A percentile compares a stretch with the other conserved stretches of the same genome.
Evolutionary conservation across 2,113 vertebrate species (phyloP).

Genomic region (Rhadina sibilatrix): DNA sequence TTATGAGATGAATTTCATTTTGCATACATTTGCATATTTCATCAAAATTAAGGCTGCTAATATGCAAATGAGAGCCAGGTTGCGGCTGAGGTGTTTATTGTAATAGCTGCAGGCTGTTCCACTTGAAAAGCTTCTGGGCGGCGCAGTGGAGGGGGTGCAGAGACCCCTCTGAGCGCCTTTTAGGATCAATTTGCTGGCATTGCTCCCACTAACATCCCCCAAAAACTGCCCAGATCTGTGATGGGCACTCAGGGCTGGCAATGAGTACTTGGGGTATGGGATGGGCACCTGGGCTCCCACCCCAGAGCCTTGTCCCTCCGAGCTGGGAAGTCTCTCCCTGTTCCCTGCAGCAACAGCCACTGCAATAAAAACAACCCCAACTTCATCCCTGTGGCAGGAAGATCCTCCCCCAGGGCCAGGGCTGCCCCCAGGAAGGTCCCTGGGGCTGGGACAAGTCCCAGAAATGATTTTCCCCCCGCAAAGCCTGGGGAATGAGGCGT

Average conservation of each 20-base stretch:
- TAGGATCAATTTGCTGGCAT: neutral
- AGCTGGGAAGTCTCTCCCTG: neutral
- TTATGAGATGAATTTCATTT: slow-evolving; percentile 98
- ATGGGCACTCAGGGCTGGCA: neutral
- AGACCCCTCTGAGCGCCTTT: neutral
- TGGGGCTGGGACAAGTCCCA: rapidly evolving
- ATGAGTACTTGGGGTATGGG: neutral
- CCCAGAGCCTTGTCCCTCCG: rapidly evolving
- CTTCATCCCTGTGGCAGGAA: rapidly evolving
- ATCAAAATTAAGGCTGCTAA: slow-evolving; percentile 88
- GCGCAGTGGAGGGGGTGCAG: neutral
- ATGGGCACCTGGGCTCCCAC: too few relatives aligned
- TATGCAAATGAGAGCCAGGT: slow-evolving; percentile 93
- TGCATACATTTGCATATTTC: slow-evolving; percentile 99
- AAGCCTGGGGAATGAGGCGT: rapidly evolving
- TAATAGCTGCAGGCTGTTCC: slow-evolving; percentile 91
- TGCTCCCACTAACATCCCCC: neutral
- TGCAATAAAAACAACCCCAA: neutral
- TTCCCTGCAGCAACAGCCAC: neutral
- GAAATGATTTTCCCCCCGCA: rapidly evolving
- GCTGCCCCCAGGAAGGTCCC: too few relatives aligned
- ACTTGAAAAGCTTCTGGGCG: slow-evolving; percentile 79
- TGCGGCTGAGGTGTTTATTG: slow-evolving; percentile 95
- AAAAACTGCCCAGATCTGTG: rapidly evolving
- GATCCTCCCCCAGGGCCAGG: too few relatives aligned